A percentile compares a stretch with the other conserved stretches of the same genome.
phyloP scores from a whole-genome alignment of 2,113 vertebrate genomes.

The Asarcornis scutulata region DNA sequence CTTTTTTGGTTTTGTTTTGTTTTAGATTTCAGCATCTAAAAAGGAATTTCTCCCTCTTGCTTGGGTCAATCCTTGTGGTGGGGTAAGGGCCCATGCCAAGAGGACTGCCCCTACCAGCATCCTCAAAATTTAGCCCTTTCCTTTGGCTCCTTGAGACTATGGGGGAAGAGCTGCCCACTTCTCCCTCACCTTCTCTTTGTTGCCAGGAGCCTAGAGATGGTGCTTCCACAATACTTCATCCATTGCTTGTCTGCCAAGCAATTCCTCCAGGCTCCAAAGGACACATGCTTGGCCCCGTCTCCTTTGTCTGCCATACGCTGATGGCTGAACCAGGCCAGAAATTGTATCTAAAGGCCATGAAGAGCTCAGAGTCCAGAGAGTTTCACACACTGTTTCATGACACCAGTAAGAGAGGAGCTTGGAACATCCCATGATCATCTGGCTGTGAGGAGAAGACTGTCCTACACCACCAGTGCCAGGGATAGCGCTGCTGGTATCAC shows the following conservation, averaged over 20 bases:
- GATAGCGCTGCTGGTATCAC: neutral
- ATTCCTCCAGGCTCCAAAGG: neutral
- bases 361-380: neutral
- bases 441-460: neutral
- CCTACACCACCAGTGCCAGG: neutral
- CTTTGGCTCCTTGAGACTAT: neutral
- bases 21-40: neutral
- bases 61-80: neutral
- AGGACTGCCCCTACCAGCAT: neutral
- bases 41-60: neutral
- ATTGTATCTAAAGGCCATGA: neutral
- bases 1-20: neutral
- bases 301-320: neutral
- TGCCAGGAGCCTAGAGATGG: neutral
- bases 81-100: neutral
- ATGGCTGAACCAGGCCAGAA: neutral
- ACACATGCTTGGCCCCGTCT: neutral
- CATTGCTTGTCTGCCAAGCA: neutral
- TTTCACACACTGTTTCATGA: neutral
- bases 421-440: neutral
- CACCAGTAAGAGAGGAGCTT: neutral
- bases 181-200: neutral
- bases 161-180: neutral
- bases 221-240: neutral
- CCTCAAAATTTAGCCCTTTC: neutral